phyloP scores from a whole-genome alignment of 1,140 invertebrate species.

The Drosophila punjabiensis region DNA sequence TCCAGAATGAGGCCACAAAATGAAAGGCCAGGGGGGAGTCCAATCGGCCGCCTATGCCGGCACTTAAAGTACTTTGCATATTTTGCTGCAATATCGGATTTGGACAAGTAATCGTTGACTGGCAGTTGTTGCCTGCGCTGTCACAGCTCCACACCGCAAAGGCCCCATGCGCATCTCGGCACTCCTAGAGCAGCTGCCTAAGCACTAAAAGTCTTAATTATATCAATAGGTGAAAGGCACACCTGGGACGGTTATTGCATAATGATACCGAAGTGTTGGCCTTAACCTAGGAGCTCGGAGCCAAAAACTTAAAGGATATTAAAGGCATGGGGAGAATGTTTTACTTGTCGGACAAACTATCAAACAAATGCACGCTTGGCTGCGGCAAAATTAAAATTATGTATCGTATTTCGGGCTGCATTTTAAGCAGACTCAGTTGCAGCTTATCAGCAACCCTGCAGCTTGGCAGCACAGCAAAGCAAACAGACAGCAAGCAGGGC shows the following conservation, averaged over 20 bases:
- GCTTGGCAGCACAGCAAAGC: slow-evolving; percentile 41
- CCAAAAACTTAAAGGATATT: slow-evolving; percentile 28
- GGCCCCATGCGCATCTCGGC: neutral
- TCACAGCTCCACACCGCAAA: neutral
- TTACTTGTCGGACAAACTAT: slow-evolving; percentile 48
- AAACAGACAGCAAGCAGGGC: slow-evolving; percentile 35
- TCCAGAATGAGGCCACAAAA: neutral
- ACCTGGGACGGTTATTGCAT: slow-evolving; percentile 10
- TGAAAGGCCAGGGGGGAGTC: slow-evolving; percentile 1
- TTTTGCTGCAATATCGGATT: slow-evolving; percentile 59
- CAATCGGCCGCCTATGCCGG: slow-evolving; percentile 1
- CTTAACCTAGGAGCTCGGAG: neutral
- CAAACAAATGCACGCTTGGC: slow-evolving; percentile 69
- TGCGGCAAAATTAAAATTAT: slow-evolving; percentile 59
- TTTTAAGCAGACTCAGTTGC: slow-evolving; percentile 50
- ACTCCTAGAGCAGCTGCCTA: neutral
- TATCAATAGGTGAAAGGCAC: slow-evolving; percentile 58
- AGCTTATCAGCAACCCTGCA: slow-evolving; percentile 62
- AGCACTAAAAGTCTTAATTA: slow-evolving; percentile 72
- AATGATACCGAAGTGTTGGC: slow-evolving; percentile 35
- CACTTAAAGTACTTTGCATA: slow-evolving; percentile 70
- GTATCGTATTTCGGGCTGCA: slow-evolving; percentile 54
- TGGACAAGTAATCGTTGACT: slow-evolving; percentile 49
- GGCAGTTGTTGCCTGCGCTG: slow-evolving; percentile 34
- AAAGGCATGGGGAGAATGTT: slow-evolving; percentile 4